Evolutionary conservation across 2,797 vertebrate species (phyloP).

Genomic region (Anas bernieri): DNA sequence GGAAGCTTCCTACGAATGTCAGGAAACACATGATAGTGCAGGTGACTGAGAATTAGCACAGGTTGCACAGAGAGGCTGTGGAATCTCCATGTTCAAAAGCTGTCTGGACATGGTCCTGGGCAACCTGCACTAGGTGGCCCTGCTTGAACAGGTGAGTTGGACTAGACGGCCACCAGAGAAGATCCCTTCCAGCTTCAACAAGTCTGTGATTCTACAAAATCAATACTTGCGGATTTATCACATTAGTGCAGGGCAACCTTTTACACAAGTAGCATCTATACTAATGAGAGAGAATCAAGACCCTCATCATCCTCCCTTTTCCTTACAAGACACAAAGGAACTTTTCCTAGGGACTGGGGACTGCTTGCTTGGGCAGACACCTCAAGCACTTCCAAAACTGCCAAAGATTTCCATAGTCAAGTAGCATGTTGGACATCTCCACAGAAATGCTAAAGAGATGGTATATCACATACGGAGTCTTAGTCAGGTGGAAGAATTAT

Average conservation of each 20-base stretch:
- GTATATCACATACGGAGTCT: not conserved
- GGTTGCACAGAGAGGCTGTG: not conserved
- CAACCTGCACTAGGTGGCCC: not conserved
- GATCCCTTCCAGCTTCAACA: not conserved
- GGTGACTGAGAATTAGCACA: not conserved
- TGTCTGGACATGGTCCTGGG: not conserved
- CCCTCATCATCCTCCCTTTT: not conserved
- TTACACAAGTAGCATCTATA: not conserved
- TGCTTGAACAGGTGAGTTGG: not conserved
- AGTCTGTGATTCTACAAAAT: not conserved
- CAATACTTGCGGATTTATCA: not conserved
- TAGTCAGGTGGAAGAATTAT: not conserved
- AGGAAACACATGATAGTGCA: not conserved
- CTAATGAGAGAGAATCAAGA: not conserved
- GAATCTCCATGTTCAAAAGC: not conserved
- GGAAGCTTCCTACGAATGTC: not conserved
- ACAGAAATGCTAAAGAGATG: not conserved
- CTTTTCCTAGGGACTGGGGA: not conserved
- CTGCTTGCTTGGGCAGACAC: not conserved
- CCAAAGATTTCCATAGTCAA: not conserved
- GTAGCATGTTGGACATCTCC: not conserved
- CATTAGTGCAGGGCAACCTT: not conserved
- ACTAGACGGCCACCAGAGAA: not conserved
- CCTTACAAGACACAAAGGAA: not conserved
- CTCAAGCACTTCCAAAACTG: not conserved